phyloP scores from a whole-genome alignment of 2,113 vertebrate species.

The Dendropsophus ebraccatus region DNA sequence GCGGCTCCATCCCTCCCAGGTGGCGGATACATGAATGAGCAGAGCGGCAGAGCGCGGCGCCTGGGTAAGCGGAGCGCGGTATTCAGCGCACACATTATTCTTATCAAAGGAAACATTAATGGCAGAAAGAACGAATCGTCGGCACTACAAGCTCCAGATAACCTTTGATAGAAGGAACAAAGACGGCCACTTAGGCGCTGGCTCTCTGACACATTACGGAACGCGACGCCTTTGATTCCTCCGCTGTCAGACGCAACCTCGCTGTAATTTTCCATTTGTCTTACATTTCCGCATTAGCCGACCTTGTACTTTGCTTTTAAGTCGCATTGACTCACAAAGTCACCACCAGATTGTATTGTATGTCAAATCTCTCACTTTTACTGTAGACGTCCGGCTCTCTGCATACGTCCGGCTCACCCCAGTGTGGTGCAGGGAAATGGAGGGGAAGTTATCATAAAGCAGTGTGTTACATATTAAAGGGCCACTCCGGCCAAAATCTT shows the following conservation, averaged over 20 bases:
- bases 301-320: constrained; percentile 23
- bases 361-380: not conserved
- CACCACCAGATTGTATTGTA: not conserved
- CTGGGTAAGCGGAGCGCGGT: constrained; percentile 13
- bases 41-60: no score
- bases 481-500: no score
- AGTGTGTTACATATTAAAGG: no score
- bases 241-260: not conserved
- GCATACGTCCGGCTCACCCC: not conserved
- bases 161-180: constrained; percentile 38
- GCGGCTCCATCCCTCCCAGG: constrained; percentile 18
- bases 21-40: constrained; percentile 23
- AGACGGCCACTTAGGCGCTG: constrained; percentile 16
- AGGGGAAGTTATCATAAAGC: no score
- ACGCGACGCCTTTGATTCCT: not conserved
- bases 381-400: not conserved
- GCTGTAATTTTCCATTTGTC: constrained; percentile 35
- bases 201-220: constrained; percentile 23
- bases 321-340: not conserved
- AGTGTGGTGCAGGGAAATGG: no score
- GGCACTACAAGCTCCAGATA: constrained; percentile 24
- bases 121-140: not conserved
- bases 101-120: constrained; percentile 42
- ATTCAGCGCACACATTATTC: constrained; percentile 20
- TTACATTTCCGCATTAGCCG: not conserved